Evolutionary conservation across 2,888 invertebrate genomes (phyloP).

Genomic region (Carcina quercana): DNA sequence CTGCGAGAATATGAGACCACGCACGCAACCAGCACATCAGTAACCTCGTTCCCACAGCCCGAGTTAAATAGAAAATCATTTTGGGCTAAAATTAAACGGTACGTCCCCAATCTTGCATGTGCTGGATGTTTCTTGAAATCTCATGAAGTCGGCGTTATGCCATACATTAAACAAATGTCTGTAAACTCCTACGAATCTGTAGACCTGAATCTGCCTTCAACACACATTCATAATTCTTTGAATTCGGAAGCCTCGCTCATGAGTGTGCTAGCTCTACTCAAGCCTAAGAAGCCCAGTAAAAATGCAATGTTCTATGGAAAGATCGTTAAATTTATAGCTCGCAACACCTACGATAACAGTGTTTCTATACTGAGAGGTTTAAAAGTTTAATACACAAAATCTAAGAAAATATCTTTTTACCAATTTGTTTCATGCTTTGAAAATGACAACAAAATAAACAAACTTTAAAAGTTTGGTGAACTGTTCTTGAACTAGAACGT

Average conservation of each 20-base stretch:
- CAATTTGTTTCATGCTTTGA: too few species aligned
- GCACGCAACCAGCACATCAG: too few species aligned
- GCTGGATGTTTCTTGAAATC: too few species aligned
- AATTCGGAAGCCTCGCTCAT: constrained; percentile 44
- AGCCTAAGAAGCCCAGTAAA: constrained; percentile 25
- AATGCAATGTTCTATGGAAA: constrained; percentile 29
- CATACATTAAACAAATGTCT: constrained; percentile 21
- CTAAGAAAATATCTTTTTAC: too few species aligned
- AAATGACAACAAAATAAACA: too few species aligned
- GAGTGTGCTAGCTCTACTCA: constrained; percentile 42
- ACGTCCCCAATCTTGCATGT: too few species aligned
- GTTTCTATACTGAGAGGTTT: constrained; percentile 18
- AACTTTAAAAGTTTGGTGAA: too few species aligned
- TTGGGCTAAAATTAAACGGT: constrained; percentile 25
- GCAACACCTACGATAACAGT: constrained; percentile 40
- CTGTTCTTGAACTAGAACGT: too few species aligned
- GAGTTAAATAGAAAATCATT: constrained; percentile 13
- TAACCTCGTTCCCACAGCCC: constrained; percentile 21
- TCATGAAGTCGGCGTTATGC: constrained; percentile 27
- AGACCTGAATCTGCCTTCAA: constrained; percentile 29
- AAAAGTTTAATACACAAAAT: constrained; percentile 15
- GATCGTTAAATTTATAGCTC: constrained; percentile 30
- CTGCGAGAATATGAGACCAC: too few species aligned
- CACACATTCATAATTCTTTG: constrained; percentile 22
- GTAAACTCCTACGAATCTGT: constrained; percentile 45